Percentiles rank a stretch among this genome's conserved stretches.
Evolutionary conservation across 2,797 vertebrate genomes (phyloP).

Genomic region (Premnoplex brunnescens): DNA sequence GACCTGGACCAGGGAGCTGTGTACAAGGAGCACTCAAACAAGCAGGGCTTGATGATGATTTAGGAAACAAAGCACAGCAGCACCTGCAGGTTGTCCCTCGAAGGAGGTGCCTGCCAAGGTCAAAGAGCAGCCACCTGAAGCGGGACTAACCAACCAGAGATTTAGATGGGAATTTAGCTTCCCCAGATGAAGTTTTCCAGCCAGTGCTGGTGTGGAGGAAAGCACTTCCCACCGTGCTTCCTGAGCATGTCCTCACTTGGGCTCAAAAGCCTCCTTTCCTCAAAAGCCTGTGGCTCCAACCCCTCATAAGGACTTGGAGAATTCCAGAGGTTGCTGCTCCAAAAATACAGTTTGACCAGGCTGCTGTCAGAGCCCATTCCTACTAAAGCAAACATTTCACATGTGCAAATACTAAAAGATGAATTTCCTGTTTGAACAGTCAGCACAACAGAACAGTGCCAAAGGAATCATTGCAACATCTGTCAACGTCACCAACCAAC

Average conservation of each 20-base stretch:
- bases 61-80: neutral
- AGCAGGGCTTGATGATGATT: neutral
- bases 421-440: slow-evolving; percentile 70
- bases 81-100: neutral
- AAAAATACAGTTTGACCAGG: slow-evolving; percentile 46
- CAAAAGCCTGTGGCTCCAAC: neutral
- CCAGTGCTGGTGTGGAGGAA: neutral
- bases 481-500: slow-evolving; percentile 55
- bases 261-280: neutral
- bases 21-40: neutral
- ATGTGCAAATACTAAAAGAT: slow-evolving; percentile 69
- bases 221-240: neutral
- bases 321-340: slow-evolving; percentile 8
- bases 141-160: neutral
- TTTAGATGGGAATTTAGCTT: neutral
- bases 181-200: neutral
- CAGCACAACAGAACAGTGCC: slow-evolving; percentile 54
- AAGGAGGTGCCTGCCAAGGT: neutral
- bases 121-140: neutral
- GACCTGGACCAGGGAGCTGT: neutral
- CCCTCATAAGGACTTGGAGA: neutral
- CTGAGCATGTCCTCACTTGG: neutral
- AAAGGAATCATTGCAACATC: slow-evolving; percentile 68
- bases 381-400: slow-evolving; percentile 64
- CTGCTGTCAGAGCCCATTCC: slow-evolving; percentile 25